Conservation (phyloP, 2,797 vertebrate species). For the Benthosema pterotum region DNA sequence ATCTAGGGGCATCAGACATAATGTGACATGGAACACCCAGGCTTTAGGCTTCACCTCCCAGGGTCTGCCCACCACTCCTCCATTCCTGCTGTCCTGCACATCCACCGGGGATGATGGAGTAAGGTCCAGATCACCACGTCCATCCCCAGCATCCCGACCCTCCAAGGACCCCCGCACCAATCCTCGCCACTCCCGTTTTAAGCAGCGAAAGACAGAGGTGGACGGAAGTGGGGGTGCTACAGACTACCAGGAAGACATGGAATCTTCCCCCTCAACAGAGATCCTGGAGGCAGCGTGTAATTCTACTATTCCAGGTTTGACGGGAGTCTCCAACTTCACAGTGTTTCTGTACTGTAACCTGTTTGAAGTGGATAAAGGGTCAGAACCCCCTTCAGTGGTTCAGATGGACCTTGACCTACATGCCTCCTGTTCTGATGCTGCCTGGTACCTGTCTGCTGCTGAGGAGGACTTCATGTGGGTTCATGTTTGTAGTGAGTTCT, state of each 20-base stretch:
- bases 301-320: constrained; percentile 80
- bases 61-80: constrained; percentile 78
- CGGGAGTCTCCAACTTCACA: constrained; percentile 89
- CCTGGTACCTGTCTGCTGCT: constrained; percentile 87
- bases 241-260: constrained; percentile 46
- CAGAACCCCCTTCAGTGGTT: constrained; percentile 60
- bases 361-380: constrained; percentile 74
- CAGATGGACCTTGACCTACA: constrained; percentile 76
- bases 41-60: constrained; percentile 82
- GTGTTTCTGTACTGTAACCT: constrained; percentile 89
- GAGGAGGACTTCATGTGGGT: constrained; percentile 88
- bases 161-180: constrained; percentile 3
- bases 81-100: constrained; percentile 82
- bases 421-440: constrained; percentile 84
- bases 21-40: constrained; percentile 88
- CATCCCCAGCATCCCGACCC: constrained; percentile 26
- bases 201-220: constrained; percentile 24
- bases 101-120: constrained; percentile 42
- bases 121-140: constrained; percentile 20
- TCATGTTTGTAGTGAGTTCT: constrained; percentile 87
- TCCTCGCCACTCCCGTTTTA: constrained; percentile 35
- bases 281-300: constrained; percentile 88
- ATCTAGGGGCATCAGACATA: constrained; percentile 87
- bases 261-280: constrained; percentile 64
- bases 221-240: neutral